A percentile compares a stretch with the other conserved stretches of the same genome.
These are phyloP conservation scores for Chloromyia formosa DNA, from an alignment of 2,888 invertebrate species.

Conservation along the genomic window DNA sequence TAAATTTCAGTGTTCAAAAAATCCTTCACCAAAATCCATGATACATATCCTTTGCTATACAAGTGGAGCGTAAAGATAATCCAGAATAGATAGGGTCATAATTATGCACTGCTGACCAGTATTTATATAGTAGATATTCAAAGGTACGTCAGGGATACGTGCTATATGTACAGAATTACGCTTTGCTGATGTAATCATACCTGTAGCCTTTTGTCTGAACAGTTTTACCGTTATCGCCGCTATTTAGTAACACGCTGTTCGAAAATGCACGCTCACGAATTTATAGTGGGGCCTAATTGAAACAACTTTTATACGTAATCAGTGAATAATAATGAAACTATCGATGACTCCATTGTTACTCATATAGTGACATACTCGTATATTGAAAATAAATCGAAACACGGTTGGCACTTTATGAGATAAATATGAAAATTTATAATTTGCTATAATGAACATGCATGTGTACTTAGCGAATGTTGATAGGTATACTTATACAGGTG, in stretches of 20 bases:
- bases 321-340: constrained; percentile 39
- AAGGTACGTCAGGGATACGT: too few relatives aligned
- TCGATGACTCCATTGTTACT: constrained; percentile 28
- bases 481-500: too few relatives aligned
- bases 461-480: not conserved
- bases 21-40: too few relatives aligned
- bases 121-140: too few relatives aligned
- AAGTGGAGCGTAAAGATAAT: not conserved
- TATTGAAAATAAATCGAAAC: not conserved
- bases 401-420: not conserved
- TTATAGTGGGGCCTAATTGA: constrained; percentile 33
- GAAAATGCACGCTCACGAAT: not conserved
- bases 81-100: not conserved
- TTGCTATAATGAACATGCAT: not conserved
- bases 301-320: constrained; percentile 33
- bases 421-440: constrained; percentile 13
- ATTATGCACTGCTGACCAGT: not conserved
- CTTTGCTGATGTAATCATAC: too few relatives aligned
- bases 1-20: too few relatives aligned
- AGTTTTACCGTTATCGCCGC: not conserved
- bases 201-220: not conserved
- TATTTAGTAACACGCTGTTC: constrained; percentile 5
- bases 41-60: too few relatives aligned
- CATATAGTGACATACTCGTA: too few relatives aligned
- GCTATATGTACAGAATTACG: too few relatives aligned